Percentiles rank a stretch among this genome's conserved stretches.
Evolutionary conservation across 2,797 vertebrate species (phyloP).

Genomic region (Odontamblyopus lacepedii): DNA sequence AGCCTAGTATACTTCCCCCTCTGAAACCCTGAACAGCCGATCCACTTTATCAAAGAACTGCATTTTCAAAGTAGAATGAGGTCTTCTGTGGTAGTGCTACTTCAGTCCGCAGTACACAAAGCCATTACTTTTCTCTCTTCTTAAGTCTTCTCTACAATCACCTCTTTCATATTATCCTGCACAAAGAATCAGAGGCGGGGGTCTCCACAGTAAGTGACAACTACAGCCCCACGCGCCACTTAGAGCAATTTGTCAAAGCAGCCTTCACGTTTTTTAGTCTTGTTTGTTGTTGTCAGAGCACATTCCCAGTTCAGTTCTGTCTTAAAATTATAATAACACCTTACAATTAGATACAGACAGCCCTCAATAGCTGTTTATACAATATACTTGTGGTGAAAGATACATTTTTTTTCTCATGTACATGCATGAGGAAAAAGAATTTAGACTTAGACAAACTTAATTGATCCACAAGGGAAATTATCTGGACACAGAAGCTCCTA

Average conservation of each 20-base stretch:
- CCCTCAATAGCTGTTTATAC: no score
- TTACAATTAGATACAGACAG: no score
- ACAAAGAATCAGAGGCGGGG: constrained; percentile 14
- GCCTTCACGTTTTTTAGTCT: constrained; percentile 11
- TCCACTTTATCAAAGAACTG: neutral
- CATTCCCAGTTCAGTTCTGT: neutral
- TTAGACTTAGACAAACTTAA: no score
- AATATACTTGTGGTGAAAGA: no score
- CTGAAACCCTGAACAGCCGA: neutral
- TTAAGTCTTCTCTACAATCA: constrained; percentile 35
- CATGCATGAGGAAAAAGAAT: no score
- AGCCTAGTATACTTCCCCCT: neutral
- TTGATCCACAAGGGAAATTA: no score
- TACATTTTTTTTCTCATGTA: no score
- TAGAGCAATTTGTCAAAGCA: constrained; percentile 16
- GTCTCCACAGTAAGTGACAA: constrained; percentile 4
- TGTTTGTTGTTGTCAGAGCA: constrained; percentile 11
- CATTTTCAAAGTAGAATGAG: constrained; percentile 2
- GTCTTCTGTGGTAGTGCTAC: constrained; percentile 8
- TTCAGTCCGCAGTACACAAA: constrained; percentile 29
- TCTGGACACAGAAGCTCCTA: no score
- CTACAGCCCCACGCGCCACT: constrained; percentile 2
- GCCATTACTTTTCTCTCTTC: constrained; percentile 20
- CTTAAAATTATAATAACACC: neutral
- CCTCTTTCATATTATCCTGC: constrained; percentile 30